Evolutionary conservation across 1,140 invertebrate genomes (phyloP), one percentile per base, ranked within the genome.

Genomic region (Philaenus spumarius): DNA sequence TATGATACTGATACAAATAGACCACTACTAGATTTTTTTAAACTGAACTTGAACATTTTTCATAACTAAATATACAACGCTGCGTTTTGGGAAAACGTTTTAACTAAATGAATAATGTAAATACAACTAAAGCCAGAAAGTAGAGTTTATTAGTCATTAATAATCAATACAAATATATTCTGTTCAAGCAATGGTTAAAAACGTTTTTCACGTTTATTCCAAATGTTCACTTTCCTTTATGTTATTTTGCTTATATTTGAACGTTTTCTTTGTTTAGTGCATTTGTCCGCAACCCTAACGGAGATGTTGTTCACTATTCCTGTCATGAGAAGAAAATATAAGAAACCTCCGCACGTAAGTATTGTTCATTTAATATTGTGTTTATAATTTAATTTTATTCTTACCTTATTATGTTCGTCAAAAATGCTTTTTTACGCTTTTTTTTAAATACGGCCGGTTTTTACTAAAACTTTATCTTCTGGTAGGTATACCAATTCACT

Each of bases 261-360:
- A 59, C 58, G 64, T 60, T 64, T 68, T 72, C 69, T 66, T 67
- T 66, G 80, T 81, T 68, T 72, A 89, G 90, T 76, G 92, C 93
- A 24, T 93, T 97, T 75, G 90, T 92, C 3, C 78, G 91, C 26
- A 94, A 91, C 76, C 90, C 93, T 1, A 90, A 91, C 75, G 93
- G 92, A 2, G 86, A 93, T 64, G 86, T 95, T 30, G 91, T 96
- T 4, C 93, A 97, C 76, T 93, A 90, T 70, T 91, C 86, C 0
- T 96, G 93, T 73, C 70, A 35, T 30, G 47, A 51, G 20, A 46
- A 23, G 20, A 46, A 23, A 12, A 30, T 30, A 30, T 30, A 30
- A 30, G 9, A 30, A 30, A n/a, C n/a, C n/a, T n/a, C n/a, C n/a
- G n/a, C n/a, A n/a, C n/a, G n/a, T n/a, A n/a, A n/a, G n/a, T n/a